Evolutionary conservation across 2,113 vertebrate species (phyloP).

Genomic region (Pachypanchax playfairii): DNA sequence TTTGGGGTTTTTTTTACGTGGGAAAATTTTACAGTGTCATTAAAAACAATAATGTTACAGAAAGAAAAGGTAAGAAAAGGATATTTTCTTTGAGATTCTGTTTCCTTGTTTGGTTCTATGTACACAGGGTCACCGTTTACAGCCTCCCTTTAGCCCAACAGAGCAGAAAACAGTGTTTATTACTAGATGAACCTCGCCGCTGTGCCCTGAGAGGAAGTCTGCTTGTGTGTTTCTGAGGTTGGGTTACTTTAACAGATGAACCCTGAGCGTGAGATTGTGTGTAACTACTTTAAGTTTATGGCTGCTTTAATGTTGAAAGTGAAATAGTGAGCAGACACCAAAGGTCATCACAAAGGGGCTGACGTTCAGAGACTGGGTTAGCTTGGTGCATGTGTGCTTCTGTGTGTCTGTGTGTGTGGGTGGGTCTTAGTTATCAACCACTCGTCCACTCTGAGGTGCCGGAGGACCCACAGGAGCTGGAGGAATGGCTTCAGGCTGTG

Average conservation of each 20-base stretch:
- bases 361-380: slow-evolving; percentile 43
- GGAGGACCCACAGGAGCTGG: slow-evolving; percentile 81
- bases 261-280: slow-evolving; percentile 52
- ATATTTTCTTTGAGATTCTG: slow-evolving; percentile 3
- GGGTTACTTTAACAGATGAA: slow-evolving; percentile 54
- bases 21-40: slow-evolving; percentile 55
- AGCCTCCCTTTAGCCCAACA: slow-evolving; percentile 43
- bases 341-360: slow-evolving; percentile 54
- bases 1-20: slow-evolving; percentile 3
- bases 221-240: slow-evolving; percentile 40
- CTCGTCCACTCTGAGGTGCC: slow-evolving; percentile 76
- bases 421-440: slow-evolving; percentile 69
- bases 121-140: slow-evolving; percentile 48
- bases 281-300: slow-evolving; percentile 17
- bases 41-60: slow-evolving; percentile 28
- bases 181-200: slow-evolving; percentile 59
- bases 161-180: slow-evolving; percentile 71
- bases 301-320: slow-evolving; percentile 27
- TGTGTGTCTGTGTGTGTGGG: slow-evolving; percentile 25
- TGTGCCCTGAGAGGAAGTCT: slow-evolving; percentile 71
- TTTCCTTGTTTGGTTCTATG: slow-evolving; percentile 32
- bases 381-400: slow-evolving; percentile 24
- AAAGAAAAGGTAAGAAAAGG: slow-evolving; percentile 5
- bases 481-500: slow-evolving; percentile 85
- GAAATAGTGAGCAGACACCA: slow-evolving; percentile 51